Conservation (phyloP, 1,140 invertebrate species). For the Drosophila repletoides region DNA sequence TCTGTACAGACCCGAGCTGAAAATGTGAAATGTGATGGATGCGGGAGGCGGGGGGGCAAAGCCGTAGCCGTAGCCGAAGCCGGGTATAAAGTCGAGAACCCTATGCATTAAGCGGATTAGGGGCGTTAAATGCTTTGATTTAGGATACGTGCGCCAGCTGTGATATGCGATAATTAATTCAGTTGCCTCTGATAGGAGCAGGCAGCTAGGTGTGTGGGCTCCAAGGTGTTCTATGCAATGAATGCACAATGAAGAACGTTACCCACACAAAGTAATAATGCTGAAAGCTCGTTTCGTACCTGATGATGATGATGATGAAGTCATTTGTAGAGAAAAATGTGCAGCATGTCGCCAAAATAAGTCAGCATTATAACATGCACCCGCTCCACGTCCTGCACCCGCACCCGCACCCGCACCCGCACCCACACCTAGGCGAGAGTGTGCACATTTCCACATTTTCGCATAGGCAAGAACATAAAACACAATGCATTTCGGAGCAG, state of each 20-base stretch:
- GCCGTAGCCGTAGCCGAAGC: no score
- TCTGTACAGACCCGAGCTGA: slow-evolving; percentile 10
- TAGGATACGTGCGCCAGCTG: slow-evolving; percentile 68
- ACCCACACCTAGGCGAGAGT: slow-evolving; percentile 9
- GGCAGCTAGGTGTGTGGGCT: background rate
- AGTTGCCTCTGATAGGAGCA: slow-evolving; percentile 26
- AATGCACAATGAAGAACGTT: slow-evolving; percentile 20
- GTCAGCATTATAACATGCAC: slow-evolving; percentile 47
- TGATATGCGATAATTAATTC: slow-evolving; percentile 77
- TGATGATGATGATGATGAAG: slow-evolving; percentile 26
- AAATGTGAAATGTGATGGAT: slow-evolving; percentile 6
- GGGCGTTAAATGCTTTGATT: slow-evolving; percentile 74
- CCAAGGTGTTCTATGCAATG: background rate
- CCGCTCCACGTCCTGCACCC: background rate
- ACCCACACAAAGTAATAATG: slow-evolving; percentile 65
- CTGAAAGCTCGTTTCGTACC: slow-evolving; percentile 51
- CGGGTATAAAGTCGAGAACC: slow-evolving; percentile 10
- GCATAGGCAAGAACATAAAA: slow-evolving; percentile 64
- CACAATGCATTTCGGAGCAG: slow-evolving; percentile 55
- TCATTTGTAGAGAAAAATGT: slow-evolving; percentile 60
- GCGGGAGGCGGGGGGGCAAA: background rate
- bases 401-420: background rate
- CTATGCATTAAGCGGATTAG: slow-evolving; percentile 72
- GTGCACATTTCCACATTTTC: slow-evolving; percentile 54
- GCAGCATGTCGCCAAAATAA: slow-evolving; percentile 64